Percentiles rank a stretch among this genome's conserved stretches.
These are phyloP conservation scores for Micromesistius poutassou DNA, from an alignment of 2,797 vertebrate species.

Conservation along the genomic window DNA sequence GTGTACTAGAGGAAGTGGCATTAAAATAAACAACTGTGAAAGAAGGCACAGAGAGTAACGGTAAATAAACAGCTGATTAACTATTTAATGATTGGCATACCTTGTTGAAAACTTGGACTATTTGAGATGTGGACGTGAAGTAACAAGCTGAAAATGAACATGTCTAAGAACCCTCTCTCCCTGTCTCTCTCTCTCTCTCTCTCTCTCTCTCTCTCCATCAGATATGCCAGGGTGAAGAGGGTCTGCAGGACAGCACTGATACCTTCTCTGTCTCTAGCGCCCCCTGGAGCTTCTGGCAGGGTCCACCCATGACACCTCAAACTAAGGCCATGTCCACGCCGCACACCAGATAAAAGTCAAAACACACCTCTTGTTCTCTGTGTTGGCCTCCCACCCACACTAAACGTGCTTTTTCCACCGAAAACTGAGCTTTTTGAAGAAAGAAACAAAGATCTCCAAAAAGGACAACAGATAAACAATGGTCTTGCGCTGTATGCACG, in stretches of 20 bases:
- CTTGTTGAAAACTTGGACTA: neutral
- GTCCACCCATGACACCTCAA: slow-evolving; percentile 56
- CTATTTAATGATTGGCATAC: neutral
- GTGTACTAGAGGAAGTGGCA: neutral
- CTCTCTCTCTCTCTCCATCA: neutral
- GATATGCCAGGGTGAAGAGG: slow-evolving; percentile 40
- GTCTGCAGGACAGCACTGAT: slow-evolving; percentile 54
- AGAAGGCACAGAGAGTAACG: neutral
- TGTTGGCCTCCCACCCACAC: neutral
- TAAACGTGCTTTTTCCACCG: neutral
- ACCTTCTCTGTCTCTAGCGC: slow-evolving; percentile 41
- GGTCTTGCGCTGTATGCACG: too few relatives aligned
- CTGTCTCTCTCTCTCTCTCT: neutral
- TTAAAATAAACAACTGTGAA: neutral
- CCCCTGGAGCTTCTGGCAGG: slow-evolving; percentile 25
- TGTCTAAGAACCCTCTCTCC: neutral
- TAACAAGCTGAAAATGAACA: too few relatives aligned
- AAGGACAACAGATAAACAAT: neutral
- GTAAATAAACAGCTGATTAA: neutral
- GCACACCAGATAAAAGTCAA: neutral
- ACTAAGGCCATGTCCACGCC: slow-evolving; percentile 30
- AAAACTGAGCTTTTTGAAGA: neutral
- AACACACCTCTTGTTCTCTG: neutral
- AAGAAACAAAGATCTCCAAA: neutral
- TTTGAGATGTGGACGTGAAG: too few relatives aligned